Percentiles rank a stretch among this genome's conserved stretches.
Evolutionary conservation across 2,888 invertebrate genomes (phyloP).

Genomic region (Dryadula phaetusa): DNA sequence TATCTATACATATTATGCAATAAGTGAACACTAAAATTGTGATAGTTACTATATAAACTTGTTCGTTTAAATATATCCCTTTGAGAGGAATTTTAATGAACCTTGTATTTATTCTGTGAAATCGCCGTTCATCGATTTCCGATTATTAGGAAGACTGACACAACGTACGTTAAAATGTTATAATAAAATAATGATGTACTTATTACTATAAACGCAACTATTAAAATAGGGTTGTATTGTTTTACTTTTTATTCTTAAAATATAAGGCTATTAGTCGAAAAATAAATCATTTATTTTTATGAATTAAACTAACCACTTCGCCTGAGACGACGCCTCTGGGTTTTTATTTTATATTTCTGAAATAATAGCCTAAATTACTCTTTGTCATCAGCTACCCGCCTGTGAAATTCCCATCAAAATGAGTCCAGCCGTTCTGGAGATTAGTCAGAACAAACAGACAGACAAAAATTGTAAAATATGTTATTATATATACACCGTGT

Average conservation of each 20-base stretch:
- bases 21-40: constrained; percentile 65
- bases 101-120: constrained; percentile 45
- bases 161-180: constrained; percentile 61
- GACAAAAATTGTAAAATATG: too few species aligned
- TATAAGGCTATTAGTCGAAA: constrained; percentile 1
- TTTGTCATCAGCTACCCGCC: too few species aligned
- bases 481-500: too few species aligned
- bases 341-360: too few species aligned
- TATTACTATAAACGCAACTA: constrained; percentile 52
- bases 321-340: too few species aligned
- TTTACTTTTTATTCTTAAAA: constrained; percentile 9
- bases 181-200: constrained; percentile 66
- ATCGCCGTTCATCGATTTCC: constrained; percentile 52
- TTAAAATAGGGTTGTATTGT: constrained; percentile 24
- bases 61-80: constrained; percentile 39
- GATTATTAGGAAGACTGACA: constrained; percentile 70
- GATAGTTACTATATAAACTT: constrained; percentile 56
- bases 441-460: too few species aligned
- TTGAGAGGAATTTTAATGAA: constrained; percentile 40
- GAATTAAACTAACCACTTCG: too few species aligned
- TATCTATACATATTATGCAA: constrained; percentile 58
- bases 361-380: too few species aligned
- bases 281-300: too few species aligned
- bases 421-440: too few species aligned
- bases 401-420: too few species aligned